Evolutionary conservation across 2,113 vertebrate species (phyloP), one percentile per base, ranked within the genome.

Genomic region (Cariama cristata): DNA sequence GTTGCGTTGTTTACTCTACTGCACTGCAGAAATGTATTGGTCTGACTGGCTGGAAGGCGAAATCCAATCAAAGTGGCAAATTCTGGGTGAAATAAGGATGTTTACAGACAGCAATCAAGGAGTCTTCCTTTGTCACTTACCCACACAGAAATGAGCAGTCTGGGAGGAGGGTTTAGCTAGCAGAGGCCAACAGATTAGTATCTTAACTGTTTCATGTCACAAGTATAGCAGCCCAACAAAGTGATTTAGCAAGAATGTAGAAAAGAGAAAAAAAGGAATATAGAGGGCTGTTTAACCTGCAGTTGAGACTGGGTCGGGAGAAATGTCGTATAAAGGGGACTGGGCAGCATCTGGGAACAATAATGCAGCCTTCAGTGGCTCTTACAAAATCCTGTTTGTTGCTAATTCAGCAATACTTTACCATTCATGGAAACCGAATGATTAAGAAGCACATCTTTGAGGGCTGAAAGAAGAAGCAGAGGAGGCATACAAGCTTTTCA

Each of bases 1-100:
- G 79, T 94, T 95, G 93, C 90, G 67, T 94, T 89, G 88, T 94
- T 94, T 95, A 95, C 75, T 94, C 64, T 62, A 67, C 83, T 91
- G 74, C 52, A 89, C 83, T 97, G 94, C 84, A 96, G 81, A 95
- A 96, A 73, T 55, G 20, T 74, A 67, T 81, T 89, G 88, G 56
- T 89, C 88, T 88, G 90, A 76, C 71, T 76, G 42, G 76, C 86
- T 95, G 44, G 69, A 53, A 94, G 79, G 74, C 82, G 58, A 62
- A 93, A 88, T 89, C 63, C n/a, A 88, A 76, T 53, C 2, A 0
- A 73, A 96, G 59, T 72, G 69, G 89, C 75, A 92, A 89, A 94
- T 77, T 91, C 95, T 76, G 44, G 33, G 69, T 66, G 88, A 88
- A 91, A 83, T 64, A 59, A 64, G 83, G 21, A 95, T 95, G 91